Conservation (phyloP, 2,113 vertebrate genomes). For the Mixornis gularis region DNA sequence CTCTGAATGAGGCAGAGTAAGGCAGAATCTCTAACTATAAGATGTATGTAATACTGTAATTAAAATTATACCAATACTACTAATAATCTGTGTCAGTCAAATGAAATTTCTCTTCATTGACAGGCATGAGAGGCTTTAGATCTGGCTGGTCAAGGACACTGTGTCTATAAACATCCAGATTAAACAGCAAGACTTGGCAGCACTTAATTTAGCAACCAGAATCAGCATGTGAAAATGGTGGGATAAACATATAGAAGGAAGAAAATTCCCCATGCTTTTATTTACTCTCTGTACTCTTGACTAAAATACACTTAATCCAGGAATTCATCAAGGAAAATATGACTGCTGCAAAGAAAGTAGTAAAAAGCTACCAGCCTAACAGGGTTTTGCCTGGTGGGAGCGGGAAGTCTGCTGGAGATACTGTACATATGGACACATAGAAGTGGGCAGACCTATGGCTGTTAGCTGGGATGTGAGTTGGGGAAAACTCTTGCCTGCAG, state of each 20-base stretch:
- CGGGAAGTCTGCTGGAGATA: background rate
- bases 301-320: background rate
- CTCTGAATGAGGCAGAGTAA: background rate
- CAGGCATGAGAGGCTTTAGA: background rate
- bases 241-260: background rate
- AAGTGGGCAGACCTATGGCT: background rate
- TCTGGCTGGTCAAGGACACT: background rate
- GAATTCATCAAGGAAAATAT: background rate
- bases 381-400: background rate
- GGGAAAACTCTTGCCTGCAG: background rate
- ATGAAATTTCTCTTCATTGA: background rate
- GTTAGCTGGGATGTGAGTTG: background rate
- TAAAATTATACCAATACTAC: background rate
- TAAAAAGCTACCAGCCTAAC: background rate
- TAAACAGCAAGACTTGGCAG: background rate
- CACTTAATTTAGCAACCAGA: background rate
- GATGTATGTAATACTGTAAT: background rate
- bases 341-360: background rate
- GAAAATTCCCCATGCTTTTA: background rate
- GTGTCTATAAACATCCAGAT: background rate
- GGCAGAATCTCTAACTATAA: background rate
- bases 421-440: accelerated
- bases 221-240: background rate
- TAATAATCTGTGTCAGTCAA: background rate
- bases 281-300: background rate